phyloP scores from a whole-genome alignment of 2,113 vertebrate species.

The Accipiter cooperii region DNA sequence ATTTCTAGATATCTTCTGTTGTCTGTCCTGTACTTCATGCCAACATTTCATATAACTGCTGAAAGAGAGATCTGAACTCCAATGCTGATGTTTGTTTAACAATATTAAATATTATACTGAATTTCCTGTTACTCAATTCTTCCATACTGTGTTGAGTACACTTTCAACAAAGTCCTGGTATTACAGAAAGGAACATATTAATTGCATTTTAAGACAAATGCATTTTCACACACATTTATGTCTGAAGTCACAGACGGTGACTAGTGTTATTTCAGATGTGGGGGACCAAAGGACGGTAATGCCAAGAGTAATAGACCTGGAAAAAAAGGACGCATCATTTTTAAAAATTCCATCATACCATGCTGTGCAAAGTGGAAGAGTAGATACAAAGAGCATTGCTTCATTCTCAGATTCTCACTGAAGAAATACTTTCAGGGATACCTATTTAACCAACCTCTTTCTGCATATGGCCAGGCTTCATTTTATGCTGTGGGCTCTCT shows the following conservation, averaged over 20 bases:
- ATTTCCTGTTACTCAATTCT: background rate
- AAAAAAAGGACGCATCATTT: background rate
- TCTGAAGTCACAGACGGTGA: background rate
- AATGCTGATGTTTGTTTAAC: background rate
- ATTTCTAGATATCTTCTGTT: slow-evolving; percentile 67
- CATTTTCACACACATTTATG: background rate
- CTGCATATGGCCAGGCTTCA: background rate
- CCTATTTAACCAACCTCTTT: background rate
- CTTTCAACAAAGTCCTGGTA: background rate
- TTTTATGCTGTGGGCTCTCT: too few relatives aligned
- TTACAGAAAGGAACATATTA: background rate
- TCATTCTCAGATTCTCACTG: background rate
- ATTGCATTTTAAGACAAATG: background rate
- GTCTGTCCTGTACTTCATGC: slow-evolving; percentile 50
- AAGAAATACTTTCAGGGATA: background rate
- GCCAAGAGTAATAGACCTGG: background rate
- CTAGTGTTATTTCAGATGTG: background rate
- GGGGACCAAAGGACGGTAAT: background rate
- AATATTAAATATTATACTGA: slow-evolving; percentile 19
- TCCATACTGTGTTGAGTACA: background rate
- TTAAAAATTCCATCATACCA: fast-evolving
- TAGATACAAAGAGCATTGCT: background rate
- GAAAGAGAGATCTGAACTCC: slow-evolving; percentile 15
- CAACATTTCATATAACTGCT: slow-evolving; percentile 44
- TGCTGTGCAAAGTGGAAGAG: background rate